A percentile compares a stretch with the other conserved stretches of the same genome.
Conservation (phyloP, 2,888 invertebrate genomes). For the Athetis lepigone region DNA sequence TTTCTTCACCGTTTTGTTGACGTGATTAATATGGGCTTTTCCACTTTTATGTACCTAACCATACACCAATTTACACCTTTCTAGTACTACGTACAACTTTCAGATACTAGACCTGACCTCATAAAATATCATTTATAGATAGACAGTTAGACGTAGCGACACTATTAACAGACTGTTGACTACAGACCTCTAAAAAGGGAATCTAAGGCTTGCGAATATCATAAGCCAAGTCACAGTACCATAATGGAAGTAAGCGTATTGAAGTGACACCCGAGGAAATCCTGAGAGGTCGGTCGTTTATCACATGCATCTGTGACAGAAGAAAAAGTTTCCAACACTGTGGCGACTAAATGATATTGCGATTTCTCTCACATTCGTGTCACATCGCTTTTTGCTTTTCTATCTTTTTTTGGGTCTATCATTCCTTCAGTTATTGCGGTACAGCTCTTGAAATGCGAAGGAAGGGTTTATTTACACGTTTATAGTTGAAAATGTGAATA, state of each 20-base stretch:
- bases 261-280: slow-evolving; percentile 64
- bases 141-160: too few relatives aligned
- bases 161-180: too few relatives aligned
- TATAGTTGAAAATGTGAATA: neutral
- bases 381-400: slow-evolving; percentile 65
- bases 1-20: too few relatives aligned
- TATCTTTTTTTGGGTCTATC: slow-evolving; percentile 46
- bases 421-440: slow-evolving; percentile 36
- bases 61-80: too few relatives aligned
- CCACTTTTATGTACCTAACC: too few relatives aligned
- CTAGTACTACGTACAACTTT: too few relatives aligned
- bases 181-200: slow-evolving; percentile 19
- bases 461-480: slow-evolving; percentile 11
- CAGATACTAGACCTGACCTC: too few relatives aligned
- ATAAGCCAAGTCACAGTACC: slow-evolving; percentile 44
- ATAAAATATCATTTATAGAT: too few relatives aligned
- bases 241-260: slow-evolving; percentile 62
- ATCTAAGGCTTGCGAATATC: slow-evolving; percentile 26
- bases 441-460: neutral
- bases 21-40: too few relatives aligned
- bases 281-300: slow-evolving; percentile 73
- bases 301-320: slow-evolving; percentile 81
- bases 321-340: slow-evolving; percentile 74
- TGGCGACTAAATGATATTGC: slow-evolving; percentile 83
- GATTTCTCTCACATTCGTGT: slow-evolving; percentile 72